phyloP scores from a whole-genome alignment of 2,888 invertebrate species.

The Tipula unca region DNA sequence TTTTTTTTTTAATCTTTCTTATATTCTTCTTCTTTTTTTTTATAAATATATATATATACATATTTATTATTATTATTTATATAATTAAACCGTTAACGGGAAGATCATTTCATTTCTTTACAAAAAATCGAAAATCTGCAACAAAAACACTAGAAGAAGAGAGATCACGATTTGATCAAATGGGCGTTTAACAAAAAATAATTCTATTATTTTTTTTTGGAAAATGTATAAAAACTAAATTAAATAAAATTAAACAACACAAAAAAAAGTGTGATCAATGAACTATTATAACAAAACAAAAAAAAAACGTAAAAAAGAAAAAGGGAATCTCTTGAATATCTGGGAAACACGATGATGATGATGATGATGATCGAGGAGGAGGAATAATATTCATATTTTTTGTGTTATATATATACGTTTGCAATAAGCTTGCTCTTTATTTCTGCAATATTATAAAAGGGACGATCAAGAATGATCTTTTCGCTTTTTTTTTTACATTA shows the following conservation, averaged over 20 bases:
- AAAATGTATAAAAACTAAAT: neutral
- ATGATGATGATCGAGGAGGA: neutral
- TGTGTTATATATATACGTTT: neutral
- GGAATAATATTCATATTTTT: neutral
- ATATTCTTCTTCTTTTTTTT: neutral
- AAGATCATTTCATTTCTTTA: conserved; percentile 27
- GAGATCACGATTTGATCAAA: conserved; percentile 18
- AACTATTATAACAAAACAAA: conserved; percentile 16
- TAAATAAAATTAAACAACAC: neutral
- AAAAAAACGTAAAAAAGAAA: neutral
- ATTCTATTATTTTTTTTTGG: conserved; percentile 9
- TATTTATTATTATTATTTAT: conserved; percentile 14
- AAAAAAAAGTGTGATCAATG: neutral
- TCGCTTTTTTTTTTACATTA: too few relatives aligned
- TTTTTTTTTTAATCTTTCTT: neutral
- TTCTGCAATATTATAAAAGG: neutral
- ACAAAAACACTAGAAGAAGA: neutral
- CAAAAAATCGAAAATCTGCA: neutral
- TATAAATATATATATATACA: too few relatives aligned
- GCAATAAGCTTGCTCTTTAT: neutral
- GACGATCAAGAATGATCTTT: conserved; percentile 8
- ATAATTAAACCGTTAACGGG: conserved; percentile 40
- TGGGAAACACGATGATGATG: neutral
- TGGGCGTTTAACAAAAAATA: conserved; percentile 15
- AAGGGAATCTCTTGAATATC: conserved; percentile 14